A percentile compares a stretch with the other conserved stretches of the same genome.
Conservation (phyloP, 2,888 invertebrate genomes). For the Hyposoter dolosus region DNA sequence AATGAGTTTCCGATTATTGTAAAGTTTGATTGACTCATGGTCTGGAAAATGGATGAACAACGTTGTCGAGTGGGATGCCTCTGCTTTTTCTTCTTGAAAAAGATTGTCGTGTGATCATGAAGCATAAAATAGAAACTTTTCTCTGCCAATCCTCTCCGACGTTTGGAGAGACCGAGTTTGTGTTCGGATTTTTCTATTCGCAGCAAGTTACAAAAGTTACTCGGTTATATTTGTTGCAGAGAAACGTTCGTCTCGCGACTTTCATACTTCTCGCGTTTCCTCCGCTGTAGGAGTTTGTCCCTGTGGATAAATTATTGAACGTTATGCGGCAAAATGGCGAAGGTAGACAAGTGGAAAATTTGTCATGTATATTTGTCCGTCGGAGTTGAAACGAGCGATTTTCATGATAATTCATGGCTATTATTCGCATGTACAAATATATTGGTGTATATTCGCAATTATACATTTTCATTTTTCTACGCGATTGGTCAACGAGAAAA, state of each 20-base stretch:
- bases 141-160: constrained; percentile 11
- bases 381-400: neutral
- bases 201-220: constrained; percentile 10
- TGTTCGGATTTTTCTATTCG: constrained; percentile 11
- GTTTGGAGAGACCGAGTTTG: constrained; percentile 16
- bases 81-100: neutral
- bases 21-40: neutral
- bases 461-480: neutral
- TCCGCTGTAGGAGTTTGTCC: neutral
- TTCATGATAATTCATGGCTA: neutral
- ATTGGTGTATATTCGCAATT: neutral
- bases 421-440: neutral
- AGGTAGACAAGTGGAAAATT: neutral
- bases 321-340: neutral
- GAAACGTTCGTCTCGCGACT: constrained; percentile 2
- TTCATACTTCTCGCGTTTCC: constrained; percentile 16
- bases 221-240: constrained; percentile 10
- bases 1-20: neutral
- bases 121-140: constrained; percentile 21
- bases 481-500: constrained; percentile 1
- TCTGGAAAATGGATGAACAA: constrained; percentile 3
- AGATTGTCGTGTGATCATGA: constrained; percentile 8
- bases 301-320: constrained; percentile 12
- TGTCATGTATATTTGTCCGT: neutral
- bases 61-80: neutral